Percentiles rank a stretch among this genome's conserved stretches.
Evolutionary conservation across 2,797 vertebrate genomes (phyloP).

Genomic region (Propithecus deckenii): DNA sequence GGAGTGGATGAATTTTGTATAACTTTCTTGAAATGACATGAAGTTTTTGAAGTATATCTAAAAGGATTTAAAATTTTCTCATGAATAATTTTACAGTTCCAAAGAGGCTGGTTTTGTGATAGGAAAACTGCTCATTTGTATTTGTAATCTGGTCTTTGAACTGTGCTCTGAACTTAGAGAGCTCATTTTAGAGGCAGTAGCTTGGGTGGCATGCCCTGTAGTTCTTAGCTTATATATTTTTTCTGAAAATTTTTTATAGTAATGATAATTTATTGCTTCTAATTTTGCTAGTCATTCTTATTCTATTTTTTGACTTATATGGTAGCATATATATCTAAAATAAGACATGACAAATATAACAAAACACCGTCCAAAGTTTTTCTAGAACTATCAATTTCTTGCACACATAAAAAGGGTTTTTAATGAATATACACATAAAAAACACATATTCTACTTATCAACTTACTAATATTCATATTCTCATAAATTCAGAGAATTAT

Average conservation of each 20-base stretch:
- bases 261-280: constrained; percentile 22
- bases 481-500: not conserved
- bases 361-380: not conserved
- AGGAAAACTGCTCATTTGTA: constrained; percentile 45
- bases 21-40: constrained; percentile 42
- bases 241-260: not conserved
- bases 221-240: not conserved
- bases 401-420: not conserved
- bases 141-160: constrained; percentile 65
- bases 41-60: constrained; percentile 62
- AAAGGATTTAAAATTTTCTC: constrained; percentile 40
- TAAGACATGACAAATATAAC: not conserved
- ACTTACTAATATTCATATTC: not conserved
- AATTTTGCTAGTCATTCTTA: not conserved
- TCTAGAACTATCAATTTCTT: not conserved
- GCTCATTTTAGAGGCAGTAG: constrained; percentile 4
- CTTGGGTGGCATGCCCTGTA: not conserved
- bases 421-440: not conserved
- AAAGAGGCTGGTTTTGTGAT: constrained; percentile 17
- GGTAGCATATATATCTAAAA: not conserved
- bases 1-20: not conserved
- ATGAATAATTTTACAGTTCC: constrained; percentile 58
- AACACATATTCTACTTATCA: not conserved
- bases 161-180: constrained; percentile 24
- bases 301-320: not conserved